Base-by-base conservation (phyloP, 1,140 invertebrate species). In the Musca vetustissima region DNA sequence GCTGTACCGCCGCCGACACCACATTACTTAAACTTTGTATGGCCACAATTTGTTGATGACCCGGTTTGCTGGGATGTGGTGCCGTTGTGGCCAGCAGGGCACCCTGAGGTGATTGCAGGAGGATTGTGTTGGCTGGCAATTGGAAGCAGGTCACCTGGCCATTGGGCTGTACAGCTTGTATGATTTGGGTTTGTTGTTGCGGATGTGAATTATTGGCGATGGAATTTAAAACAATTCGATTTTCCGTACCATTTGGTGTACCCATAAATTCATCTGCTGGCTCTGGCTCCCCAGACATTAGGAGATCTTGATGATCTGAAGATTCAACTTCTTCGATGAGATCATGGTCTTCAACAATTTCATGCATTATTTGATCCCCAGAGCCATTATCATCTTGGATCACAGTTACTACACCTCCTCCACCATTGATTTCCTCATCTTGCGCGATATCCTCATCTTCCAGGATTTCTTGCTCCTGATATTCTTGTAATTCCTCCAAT, bases 81-180 rank as follows among this genome's bases (percentile, higher is more conserved):
- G 74, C 71, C 52, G 74, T 74, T n/a, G 75, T 75, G 43, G 74
- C 74, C 19, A 79, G 70, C 14, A 80, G 79, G 55, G 78, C 76
- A 67, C 78, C 78, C 24, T 80, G 76, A 21, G 78, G 70, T 21
- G 78, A 76, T 15, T 79, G 75, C 67, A 80, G 67, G 55, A 80
- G 53, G 67, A 80, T 80, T 7, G 78, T 80, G 43, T 80, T 80
- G 19, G 78, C 57, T 47, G 78, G 78, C 68, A 80, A 64, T 66
- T 80, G 80, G 22, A 80, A 77, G 68, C 78, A 80, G 36, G 78
- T 80, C 19, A 80, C 76, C 9, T 76, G 77, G 13, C 78, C 78
- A 19, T 80, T 80, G 19, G 78, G 75, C 66, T 73, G 73, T 69
- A 80, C 75, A 1, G 78, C 80, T 68, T 80, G 78, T 57, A 80